Conservation (phyloP, 2,113 vertebrate species). For the Lathamus discolor region DNA sequence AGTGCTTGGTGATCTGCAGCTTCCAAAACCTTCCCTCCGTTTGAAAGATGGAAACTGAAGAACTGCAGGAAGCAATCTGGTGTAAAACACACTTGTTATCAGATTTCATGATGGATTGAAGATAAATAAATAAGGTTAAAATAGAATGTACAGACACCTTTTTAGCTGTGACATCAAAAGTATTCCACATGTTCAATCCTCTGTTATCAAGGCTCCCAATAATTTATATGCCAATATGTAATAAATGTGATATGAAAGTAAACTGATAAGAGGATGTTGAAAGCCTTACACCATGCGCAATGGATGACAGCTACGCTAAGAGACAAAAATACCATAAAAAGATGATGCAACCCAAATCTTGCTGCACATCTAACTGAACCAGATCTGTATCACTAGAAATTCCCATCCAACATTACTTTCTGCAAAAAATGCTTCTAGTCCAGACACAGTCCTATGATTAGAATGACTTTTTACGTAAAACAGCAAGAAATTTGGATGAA, state of each 20-base stretch:
- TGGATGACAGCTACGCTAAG: not conserved
- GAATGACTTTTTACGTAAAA: not conserved
- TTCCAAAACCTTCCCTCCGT: not conserved
- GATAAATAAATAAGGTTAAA: not conserved
- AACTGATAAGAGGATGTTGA: not conserved
- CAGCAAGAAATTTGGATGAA: not conserved
- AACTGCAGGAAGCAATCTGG: not conserved
- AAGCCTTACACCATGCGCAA: not conserved
- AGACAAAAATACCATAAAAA: not conserved
- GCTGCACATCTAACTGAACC: not conserved
- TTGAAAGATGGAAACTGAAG: not conserved
- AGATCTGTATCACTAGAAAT: not conserved
- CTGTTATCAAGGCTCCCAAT: not conserved
- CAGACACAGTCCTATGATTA: not conserved
- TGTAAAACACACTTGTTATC: not conserved
- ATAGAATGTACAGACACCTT: not conserved
- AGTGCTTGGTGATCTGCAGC: not conserved
- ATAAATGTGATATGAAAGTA: not conserved
- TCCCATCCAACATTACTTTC: not conserved
- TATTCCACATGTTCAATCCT: not conserved
- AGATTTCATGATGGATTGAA: not conserved
- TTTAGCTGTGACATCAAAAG: not conserved
- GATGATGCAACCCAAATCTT: not conserved
- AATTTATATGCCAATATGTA: not conserved
- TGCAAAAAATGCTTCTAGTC: not conserved